Base-by-base conservation (phyloP, 2,888 invertebrate genomes). In the Sminthurides aquaticus region DNA sequence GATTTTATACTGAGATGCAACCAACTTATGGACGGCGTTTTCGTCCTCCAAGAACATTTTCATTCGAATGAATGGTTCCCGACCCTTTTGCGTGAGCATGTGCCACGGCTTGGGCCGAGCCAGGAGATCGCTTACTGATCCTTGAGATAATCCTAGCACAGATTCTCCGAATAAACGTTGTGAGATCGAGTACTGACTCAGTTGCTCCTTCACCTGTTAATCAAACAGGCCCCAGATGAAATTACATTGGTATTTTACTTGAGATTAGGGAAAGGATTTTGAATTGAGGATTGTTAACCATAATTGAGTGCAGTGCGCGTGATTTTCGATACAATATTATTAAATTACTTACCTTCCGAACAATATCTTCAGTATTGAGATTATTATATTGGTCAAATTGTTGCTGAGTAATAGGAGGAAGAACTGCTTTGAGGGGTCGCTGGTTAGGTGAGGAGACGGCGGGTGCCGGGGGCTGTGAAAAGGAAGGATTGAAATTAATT, bases 61-160 rank as follows among this genome's bases (percentile, higher is more conserved):
- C 96, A 97, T 97, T 67, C 96, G 84, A 70, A 97, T 96, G 81
- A 96, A 97, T 0, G 96, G 97, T 77, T 97, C 96, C 27, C 96
- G 84, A 1, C 95, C 95, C 79, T 96, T 96, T 74, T 79, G 80
- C 18, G 99, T 99, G 59, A 99, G 83, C 95, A 97, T 96, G 78
- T 95, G 93, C 99, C 98, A 99, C 0, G 97, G 95, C 79, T 99
- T 99, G 43, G 99, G 99, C 60, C 99, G 82, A 26, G 98, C 98
- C 70, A 99, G 82, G 52, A 99, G 83, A 79, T 99, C 99, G 57
- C 96, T 97, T 0, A 99, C 99, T 2, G 95, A 95, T 48, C 99
- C 99, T 79, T 96, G 96, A 1, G 94, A 94, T 61, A 96, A 80
- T 1, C 96, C 96, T 66, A 99, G 83, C n/a, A 99, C 97, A 1